Evolutionary conservation across 2,113 vertebrate genomes (phyloP).

Genomic region (Rhynchomys soricoides): DNA sequence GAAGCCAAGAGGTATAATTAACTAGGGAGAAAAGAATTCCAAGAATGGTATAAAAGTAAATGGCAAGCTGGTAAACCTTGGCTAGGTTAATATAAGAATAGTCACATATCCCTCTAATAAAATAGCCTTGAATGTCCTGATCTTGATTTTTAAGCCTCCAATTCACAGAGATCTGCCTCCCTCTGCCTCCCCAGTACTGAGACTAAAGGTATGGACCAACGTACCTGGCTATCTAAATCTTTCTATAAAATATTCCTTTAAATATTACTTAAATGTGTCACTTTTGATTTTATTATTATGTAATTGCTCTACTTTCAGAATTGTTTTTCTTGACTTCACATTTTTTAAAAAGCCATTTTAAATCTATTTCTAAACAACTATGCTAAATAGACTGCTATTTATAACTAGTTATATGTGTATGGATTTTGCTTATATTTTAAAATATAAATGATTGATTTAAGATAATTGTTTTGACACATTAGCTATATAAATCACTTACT

Average conservation of each 20-base stretch:
- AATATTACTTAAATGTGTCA: background rate
- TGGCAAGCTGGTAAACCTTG: background rate
- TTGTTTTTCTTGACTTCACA: background rate
- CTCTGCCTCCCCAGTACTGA: too few relatives aligned
- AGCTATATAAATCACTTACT: background rate
- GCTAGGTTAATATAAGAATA: background rate
- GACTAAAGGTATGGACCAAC: too few relatives aligned
- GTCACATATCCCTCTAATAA: background rate
- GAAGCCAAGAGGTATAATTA: background rate
- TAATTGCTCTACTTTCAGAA: background rate
- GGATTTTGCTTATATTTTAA: background rate
- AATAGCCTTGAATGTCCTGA: background rate
- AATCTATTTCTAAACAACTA: background rate
- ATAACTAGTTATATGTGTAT: background rate
- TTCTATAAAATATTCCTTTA: background rate
- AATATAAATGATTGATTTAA: background rate
- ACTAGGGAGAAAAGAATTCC: background rate
- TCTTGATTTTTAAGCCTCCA: too few relatives aligned
- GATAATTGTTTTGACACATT: background rate
- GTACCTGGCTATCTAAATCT: background rate
- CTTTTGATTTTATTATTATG: background rate
- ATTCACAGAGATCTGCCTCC: too few relatives aligned
- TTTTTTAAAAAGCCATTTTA: background rate
- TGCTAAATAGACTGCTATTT: background rate
- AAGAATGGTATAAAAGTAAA: background rate